Base-by-base conservation (phyloP, 2,888 invertebrate genomes). In the Rhogogaster chlorosoma region DNA sequence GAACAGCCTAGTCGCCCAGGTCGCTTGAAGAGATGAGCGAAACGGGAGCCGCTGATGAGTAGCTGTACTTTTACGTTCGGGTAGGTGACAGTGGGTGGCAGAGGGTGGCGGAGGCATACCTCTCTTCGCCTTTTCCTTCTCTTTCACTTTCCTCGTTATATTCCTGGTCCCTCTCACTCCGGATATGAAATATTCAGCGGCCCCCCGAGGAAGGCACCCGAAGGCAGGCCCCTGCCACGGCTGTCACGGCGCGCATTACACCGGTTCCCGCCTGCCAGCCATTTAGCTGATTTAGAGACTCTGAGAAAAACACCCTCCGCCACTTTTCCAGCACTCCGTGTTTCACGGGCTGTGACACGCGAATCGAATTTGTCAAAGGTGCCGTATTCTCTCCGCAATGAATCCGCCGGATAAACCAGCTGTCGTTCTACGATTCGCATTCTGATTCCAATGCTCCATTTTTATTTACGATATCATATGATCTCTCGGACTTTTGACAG, bases 341-440 rank as follows among this genome's bases (percentile, higher is more conserved):
- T 91, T 91, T 89, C 89, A 88, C 89, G 89, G 88, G 87, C 89
- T 90, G 88, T 91, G 91, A 91, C 91, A 91, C 90, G 90, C 91
- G 91, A 92, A 92, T 92, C 92, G 91, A 92, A 92, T 92, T 91
- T 91, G 91, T 92, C 91, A 92, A 91, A 91, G 91, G 90, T 89
- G 88, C 88, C 89, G 88, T 89, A 88, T 87, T 86, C 57, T 87
- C 86, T 86, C 87, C 85, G 75, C 80, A 80, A 80, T 80, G 80
- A 80, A 80, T 86, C 86, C 42, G 9, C 18, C 85, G 86, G 88
- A 88, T 80, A 80, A 57, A 80, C 80, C 80, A 80, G 32, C 80
- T 80, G 80, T 22, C 80, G 57, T 38, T 71, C 36, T 22, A 67
- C 67, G 15, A 42, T 38, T 42, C 71, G 38, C 10, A 61, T 73